Conservation (phyloP, 1,140 invertebrate genomes). For the Scaptomyza hsui region DNA sequence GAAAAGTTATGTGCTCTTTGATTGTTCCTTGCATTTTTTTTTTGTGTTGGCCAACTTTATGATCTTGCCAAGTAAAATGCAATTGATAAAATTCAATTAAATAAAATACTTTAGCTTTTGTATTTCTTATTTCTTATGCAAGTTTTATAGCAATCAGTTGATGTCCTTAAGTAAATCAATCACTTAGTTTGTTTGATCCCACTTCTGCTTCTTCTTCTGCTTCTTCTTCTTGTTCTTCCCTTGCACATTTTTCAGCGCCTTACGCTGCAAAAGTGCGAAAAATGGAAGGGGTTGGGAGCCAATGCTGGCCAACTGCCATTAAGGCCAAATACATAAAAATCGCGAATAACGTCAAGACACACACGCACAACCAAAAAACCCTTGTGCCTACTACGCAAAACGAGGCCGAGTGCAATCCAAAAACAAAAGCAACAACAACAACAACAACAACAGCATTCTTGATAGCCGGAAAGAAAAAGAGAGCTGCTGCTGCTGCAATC, state of each 20-base stretch:
- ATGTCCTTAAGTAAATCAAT: background rate
- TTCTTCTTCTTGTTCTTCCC: background rate
- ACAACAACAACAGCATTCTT: slow-evolving; percentile 22
- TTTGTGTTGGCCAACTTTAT: background rate
- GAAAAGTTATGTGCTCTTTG: background rate
- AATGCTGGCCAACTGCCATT: slow-evolving; percentile 6
- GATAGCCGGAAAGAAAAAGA: slow-evolving; percentile 59
- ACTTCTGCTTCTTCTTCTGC: no score
- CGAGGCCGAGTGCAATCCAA: slow-evolving; percentile 13
- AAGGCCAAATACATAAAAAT: slow-evolving; percentile 56
- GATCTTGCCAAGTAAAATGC: background rate
- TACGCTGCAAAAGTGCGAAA: background rate
- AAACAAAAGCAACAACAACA: slow-evolving; percentile 21
- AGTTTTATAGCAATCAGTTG: background rate
- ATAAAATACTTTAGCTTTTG: background rate
- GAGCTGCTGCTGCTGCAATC: slow-evolving; percentile 33
- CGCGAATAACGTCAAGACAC: slow-evolving; percentile 47
- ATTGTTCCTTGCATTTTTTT: background rate
- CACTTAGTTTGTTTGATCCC: background rate
- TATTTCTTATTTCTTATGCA: background rate
- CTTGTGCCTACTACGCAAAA: slow-evolving; percentile 36
- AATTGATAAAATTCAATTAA: no score
- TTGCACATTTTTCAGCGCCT: background rate
- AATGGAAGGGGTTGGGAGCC: background rate
- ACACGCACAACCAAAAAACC: background rate